These are phyloP conservation scores for Drosophila rubida DNA, from an alignment of 2,888 invertebrate species.

Conservation along the genomic window DNA sequence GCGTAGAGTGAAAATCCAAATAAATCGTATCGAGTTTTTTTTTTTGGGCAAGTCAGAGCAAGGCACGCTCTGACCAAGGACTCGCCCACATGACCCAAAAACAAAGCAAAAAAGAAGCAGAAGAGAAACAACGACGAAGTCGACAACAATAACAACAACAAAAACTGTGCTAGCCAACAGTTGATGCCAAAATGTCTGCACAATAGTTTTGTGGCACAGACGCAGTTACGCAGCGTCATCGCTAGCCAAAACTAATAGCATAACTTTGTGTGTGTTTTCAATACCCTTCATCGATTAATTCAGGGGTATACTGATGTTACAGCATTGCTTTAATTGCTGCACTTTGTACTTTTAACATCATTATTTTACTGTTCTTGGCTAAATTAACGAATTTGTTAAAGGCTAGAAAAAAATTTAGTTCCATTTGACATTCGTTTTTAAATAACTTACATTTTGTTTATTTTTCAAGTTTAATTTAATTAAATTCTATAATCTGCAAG, in stretches of 20 bases:
- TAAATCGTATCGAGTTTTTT: not conserved
- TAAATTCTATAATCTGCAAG: no score
- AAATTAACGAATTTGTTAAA: no score
- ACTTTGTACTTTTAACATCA: no score
- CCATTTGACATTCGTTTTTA: no score
- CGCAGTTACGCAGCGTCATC: conserved; percentile 60
- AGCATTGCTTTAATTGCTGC: not conserved
- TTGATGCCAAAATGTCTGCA: conserved; percentile 75
- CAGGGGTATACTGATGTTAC: not conserved
- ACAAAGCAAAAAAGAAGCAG: not conserved
- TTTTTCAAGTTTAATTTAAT: no score
- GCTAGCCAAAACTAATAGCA: conserved; percentile 70
- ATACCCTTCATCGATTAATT: not conserved
- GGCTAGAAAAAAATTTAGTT: no score
- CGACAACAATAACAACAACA: no score
- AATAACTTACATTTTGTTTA: no score
- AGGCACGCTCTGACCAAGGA: conserved; percentile 53
- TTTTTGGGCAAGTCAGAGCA: conserved; percentile 9
- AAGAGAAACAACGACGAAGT: conserved; percentile 6
- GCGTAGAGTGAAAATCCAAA: conserved; percentile 35
- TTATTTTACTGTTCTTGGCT: no score
- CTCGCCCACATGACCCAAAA: conserved; percentile 34
- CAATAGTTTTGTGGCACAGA: conserved; percentile 59
- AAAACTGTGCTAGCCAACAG: conserved; percentile 10
- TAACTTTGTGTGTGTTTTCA: conserved; percentile 50